These are phyloP conservation scores for Penaeus indicus DNA, from an alignment of 1,140 invertebrate species.

Conservation along the genomic window DNA sequence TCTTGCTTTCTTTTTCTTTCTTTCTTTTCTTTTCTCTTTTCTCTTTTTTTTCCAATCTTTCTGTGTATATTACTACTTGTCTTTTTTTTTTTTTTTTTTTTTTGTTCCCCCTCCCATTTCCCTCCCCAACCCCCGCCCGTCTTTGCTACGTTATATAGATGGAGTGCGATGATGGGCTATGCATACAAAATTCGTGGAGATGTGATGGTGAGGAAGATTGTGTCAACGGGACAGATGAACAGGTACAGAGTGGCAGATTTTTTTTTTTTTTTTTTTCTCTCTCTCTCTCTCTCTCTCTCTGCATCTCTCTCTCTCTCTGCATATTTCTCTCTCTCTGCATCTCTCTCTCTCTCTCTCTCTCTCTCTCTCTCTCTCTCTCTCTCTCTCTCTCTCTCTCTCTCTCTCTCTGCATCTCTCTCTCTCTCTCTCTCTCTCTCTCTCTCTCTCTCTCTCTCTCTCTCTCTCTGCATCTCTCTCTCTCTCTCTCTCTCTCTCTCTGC, in stretches of 20 bases:
- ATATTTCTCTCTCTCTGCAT: neutral
- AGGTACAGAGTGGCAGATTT: constrained; percentile 73
- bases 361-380: neutral
- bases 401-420: neutral
- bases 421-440: neutral
- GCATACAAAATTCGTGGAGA: constrained; percentile 84
- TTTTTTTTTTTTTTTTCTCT: constrained; percentile 1
- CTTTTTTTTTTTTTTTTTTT: neutral
- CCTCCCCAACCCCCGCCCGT: neutral
- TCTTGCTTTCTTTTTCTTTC: neutral
- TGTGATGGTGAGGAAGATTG: constrained; percentile 89
- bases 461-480: no score
- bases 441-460: no score
- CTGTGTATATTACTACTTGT: neutral
- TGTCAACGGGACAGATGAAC: constrained; percentile 74
- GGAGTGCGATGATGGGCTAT: constrained; percentile 77
- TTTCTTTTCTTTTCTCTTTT: constrained; percentile 79
- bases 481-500: no score
- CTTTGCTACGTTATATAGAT: constrained; percentile 43
- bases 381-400: neutral
- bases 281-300: neutral
- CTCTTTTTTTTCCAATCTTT: constrained; percentile 68
- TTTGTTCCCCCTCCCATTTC: neutral
- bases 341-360: neutral
- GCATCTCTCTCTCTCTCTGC: neutral